Evolutionary conservation across 1,140 invertebrate species (phyloP), one percentile per base, ranked within the genome.

Genomic region (Drosophila pachea): DNA sequence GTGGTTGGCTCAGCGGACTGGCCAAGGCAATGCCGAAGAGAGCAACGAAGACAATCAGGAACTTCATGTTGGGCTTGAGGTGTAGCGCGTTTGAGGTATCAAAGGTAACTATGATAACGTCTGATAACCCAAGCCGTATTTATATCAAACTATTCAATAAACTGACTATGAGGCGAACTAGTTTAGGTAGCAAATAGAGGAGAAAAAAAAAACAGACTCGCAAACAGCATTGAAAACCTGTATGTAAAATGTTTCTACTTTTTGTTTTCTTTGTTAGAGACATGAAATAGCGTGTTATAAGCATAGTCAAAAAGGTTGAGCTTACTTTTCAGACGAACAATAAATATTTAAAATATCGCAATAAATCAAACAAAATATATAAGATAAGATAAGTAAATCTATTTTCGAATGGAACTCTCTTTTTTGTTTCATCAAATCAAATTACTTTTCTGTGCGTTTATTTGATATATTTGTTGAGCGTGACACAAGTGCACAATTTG

Each of bases 1-100:
- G n/a, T n/a, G n/a, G n/a, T n/a, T 22, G 22, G 22, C 22, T 22
- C 0, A 6, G 16, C 5, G 71, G 38, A 31, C 73, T 74, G 7
- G 84, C 84, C 22, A 89, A 47, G 7, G 83, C 83, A 36, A 87
- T 5, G 54, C 83, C 86, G 65, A 88, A 78, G 62, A 89, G 74
- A 58, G 84, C 79, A 9, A 76, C 70, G 49, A 87, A 79, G 36
- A 75, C 82, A 61, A 87, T 79, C 33, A 81, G 76, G 84, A 86
- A 83, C 69, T 87, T 87, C 83, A 87, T 87, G 60, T 70, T 70
- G 52, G 4, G 7, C 38, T 32, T 7, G 40, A 32, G 42, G 22
- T 69, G 43, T 64, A 64, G 60, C 8, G 50, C 45, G 60, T 56
- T 69, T 69, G 66, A 68, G 59, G 32, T 33, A 55, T 68, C 59